Base-by-base conservation (phyloP, 2,113 vertebrate species). In the Shinisaurus crocodilurus region DNA sequence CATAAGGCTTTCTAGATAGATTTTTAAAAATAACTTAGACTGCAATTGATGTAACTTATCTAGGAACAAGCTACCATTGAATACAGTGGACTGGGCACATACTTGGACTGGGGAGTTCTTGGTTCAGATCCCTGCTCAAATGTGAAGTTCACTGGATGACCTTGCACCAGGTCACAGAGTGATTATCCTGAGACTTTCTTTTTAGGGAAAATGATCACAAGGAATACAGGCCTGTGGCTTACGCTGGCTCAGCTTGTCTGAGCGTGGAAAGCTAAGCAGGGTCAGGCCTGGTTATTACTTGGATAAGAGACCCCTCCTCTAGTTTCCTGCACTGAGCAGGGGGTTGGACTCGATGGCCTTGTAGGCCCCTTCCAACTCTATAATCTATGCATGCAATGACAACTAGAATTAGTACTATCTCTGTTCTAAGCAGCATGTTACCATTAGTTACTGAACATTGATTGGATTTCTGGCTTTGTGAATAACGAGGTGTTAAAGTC, bases 21-120 rank as follows among this genome's bases (percentile, higher is more conserved):
- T 92, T 67, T 34, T 88, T 16, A 63, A 86, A 91, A 93, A 91
- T 27, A 65, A 9, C 27, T 20, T n/a, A 60, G 48, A 7, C 27
- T 72, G 65, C 9, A 72, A 6, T 88, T 65, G 57, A 16, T 50
- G 65, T 23, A 72, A 70, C 27, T 74, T 89, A 72, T 18, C n/a
- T 43, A 32, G 27, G 45, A 69, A 57, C 12, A 69, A 88, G 32
- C 7, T 37, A 50, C 34, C 13, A 40, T 15, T 82, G 48, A 70
- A 88, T 70, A 82, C n/a, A 69, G 23, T n/a, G 45, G 65, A 37
- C 40, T 65, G 32, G 20, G 5, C 29, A 12, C 70, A 13, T 72
- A 50, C 48, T 43, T 74, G 69, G 23, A 67, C 6, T 75, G 5
- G 45, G 43, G 6, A 84, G 32, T 34, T 18, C 25, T n/a, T 34